Conservation (phyloP, 2,797 vertebrate genomes). For the Masticophis lateralis region DNA sequence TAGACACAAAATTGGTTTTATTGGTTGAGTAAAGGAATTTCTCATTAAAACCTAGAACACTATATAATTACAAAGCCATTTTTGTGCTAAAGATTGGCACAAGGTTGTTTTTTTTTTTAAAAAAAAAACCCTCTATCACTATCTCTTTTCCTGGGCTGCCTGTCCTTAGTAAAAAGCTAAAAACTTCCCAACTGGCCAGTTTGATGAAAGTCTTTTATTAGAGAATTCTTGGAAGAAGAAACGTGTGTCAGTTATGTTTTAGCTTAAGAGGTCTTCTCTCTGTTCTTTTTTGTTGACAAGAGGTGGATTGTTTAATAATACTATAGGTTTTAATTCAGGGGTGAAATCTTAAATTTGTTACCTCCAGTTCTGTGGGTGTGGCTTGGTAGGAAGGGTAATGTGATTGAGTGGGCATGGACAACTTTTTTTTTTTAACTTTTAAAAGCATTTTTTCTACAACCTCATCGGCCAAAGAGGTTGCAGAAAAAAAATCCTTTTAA, state of each 20-base stretch:
- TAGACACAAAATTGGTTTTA: neutral
- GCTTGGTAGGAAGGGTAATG: no score
- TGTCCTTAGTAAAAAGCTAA: neutral
- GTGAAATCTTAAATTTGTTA: no score
- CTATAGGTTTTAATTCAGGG: no score
- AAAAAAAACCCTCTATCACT: neutral
- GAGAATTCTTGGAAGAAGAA: neutral
- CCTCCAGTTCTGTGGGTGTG: no score
- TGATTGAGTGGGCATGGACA: no score
- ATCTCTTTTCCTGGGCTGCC: neutral
- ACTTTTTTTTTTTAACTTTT: no score
- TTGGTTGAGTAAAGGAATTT: neutral
- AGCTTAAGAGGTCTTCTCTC: neutral
- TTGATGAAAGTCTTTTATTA: neutral
- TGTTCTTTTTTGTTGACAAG: neutral
- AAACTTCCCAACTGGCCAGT: neutral
- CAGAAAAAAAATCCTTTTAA: no score
- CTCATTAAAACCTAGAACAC: neutral
- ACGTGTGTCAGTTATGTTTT: neutral
- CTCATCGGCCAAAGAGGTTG: no score
- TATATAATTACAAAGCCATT: neutral
- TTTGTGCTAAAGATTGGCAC: neutral
- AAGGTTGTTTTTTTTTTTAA: neutral
- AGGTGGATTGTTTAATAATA: neutral
- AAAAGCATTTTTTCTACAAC: no score